A percentile compares a stretch with the other conserved stretches of the same genome.
phyloP scores from a whole-genome alignment of 2,888 invertebrate genomes.

The Adineta ricciae region DNA sequence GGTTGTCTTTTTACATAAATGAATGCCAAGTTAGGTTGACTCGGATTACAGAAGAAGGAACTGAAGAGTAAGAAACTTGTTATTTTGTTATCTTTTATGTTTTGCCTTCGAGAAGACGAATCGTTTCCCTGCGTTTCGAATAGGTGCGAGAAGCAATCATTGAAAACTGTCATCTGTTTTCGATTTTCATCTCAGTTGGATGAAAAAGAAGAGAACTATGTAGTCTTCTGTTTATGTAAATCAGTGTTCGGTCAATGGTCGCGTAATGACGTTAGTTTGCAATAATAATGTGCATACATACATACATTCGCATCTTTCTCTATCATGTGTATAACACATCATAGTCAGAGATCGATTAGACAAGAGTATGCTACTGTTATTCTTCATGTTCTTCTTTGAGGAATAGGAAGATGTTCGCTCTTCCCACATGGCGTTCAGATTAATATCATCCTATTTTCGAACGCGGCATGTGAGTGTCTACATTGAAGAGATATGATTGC shows the following conservation, averaged over 20 bases:
- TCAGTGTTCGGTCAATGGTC: neutral
- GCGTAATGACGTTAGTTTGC: neutral
- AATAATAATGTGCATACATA: neutral
- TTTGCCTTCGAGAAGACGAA: neutral
- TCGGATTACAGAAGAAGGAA: neutral
- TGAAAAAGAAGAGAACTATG: neutral
- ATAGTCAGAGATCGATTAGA: neutral
- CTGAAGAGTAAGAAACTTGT: too few species aligned
- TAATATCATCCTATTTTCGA: neutral
- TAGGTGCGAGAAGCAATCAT: neutral
- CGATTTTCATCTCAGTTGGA: neutral
- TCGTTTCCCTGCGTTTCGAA: neutral
- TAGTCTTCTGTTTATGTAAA: constrained; percentile 5
- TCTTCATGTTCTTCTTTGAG: neutral
- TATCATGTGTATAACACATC: neutral
- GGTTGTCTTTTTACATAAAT: neutral
- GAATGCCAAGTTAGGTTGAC: neutral
- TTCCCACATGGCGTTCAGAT: neutral
- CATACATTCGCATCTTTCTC: neutral
- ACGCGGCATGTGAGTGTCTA: neutral
- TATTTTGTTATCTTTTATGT: neutral
- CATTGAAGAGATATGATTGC: neutral
- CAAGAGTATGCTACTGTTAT: neutral
- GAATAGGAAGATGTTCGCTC: neutral
- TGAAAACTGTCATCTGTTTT: neutral